Conservation (phyloP, 2,888 invertebrate genomes). For the Ormyrus nitidulus region DNA sequence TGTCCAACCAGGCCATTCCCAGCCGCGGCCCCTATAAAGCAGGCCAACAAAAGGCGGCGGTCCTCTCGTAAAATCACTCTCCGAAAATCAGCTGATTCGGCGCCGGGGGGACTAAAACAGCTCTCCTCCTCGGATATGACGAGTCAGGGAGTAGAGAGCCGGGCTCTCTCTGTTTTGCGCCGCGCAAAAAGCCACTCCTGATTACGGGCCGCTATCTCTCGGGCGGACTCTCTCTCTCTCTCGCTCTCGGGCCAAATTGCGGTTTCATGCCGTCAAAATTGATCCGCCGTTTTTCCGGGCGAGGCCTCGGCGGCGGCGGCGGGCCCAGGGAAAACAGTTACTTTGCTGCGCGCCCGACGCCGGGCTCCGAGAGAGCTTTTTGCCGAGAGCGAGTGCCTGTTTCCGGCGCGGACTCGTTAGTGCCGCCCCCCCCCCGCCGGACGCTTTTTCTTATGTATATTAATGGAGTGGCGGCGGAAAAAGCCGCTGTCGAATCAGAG, state of each 20-base stretch:
- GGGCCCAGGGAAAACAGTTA: too few relatives aligned
- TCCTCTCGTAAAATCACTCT: neutral
- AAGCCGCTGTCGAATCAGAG: neutral
- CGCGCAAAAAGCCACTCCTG: constrained; percentile 65
- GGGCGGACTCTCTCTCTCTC: constrained; percentile 52
- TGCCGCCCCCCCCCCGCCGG: too few relatives aligned
- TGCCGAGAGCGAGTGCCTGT: too few relatives aligned
- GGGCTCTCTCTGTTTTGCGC: neutral
- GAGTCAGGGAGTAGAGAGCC: neutral
- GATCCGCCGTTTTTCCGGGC: constrained; percentile 58
- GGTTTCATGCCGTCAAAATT: constrained; percentile 65
- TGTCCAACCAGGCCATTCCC: neutral
- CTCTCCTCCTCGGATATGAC: constrained; percentile 4
- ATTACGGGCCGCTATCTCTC: constrained; percentile 66
- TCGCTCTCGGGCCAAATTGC: constrained; percentile 58
- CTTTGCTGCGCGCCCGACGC: too few relatives aligned
- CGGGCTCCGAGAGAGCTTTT: too few relatives aligned
- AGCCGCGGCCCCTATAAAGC: neutral
- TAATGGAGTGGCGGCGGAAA: constrained; percentile 22
- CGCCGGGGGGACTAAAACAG: constrained; percentile 5
- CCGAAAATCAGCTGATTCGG: neutral
- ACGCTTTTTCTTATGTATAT: constrained; percentile 37
- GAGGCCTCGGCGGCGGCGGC: too few relatives aligned
- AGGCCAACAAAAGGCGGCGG: neutral
- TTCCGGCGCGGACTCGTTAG: too few relatives aligned